Base-by-base conservation (phyloP, 1,140 invertebrate species). In the fruit fly (Drosophila melanogaster) region DNA sequence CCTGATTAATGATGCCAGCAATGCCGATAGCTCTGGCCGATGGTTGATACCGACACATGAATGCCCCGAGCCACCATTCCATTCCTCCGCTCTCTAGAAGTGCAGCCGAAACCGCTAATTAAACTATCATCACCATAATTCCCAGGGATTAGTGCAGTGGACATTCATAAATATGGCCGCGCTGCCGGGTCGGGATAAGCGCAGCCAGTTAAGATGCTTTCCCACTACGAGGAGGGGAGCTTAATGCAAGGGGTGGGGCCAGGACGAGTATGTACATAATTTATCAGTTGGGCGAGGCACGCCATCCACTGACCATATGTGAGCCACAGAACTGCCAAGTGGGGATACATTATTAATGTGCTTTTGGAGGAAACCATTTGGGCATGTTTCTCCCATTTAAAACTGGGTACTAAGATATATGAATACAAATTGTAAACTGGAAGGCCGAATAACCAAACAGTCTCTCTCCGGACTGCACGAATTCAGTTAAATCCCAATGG, bases 1-100 rank as follows among this genome's bases (percentile, higher is more conserved):
- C 43, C 33, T 79, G 84, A 87, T 89, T 89, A 87, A 87, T 89
- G 83, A 83, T 83, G 66, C 47, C 47, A 35, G 26, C 5, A 15
- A 44, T 12, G 41, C 46, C 22, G 41, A 22, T 49, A 30, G 24
- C 44, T 11, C 15, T n/a, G 24, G n/a, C 26, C 46, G 14, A 26
- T n/a, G 14, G 26, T 26, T 26, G 26, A 30, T 30, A 22, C 19
- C 4, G 26, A n/a, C 6, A 22, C 19, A 22, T 22, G 19, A 3
- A 22, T 14, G 38, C 38, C 14, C 19, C 6, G 14, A 26, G 24
- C 15, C 3, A 11, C 4, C 26, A 50, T 30, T 47, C n/a, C n/a
- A 1, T 11, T 24, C 40, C 15, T 12, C 22, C 15, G 2, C 10
- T 30, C 3, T 12, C 15, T 24, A 17, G 33, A 6, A 41, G 5